Evolutionary conservation across 2,888 invertebrate genomes (phyloP), one percentile per base, ranked within the genome.

Genomic region (Scaptodrosophila latifasciaeformis): DNA sequence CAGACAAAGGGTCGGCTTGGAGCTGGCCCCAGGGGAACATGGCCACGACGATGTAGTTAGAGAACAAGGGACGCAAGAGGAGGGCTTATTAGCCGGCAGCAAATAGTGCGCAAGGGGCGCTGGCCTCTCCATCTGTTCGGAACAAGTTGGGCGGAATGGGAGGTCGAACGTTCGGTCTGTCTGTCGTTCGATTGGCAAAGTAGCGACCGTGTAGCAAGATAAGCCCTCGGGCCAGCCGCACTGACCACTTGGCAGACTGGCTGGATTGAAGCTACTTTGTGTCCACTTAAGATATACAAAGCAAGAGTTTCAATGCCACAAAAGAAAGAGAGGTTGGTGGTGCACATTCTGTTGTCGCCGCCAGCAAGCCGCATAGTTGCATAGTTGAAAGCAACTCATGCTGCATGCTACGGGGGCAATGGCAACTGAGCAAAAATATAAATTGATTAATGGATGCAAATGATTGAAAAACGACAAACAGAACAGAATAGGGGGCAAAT

Each of bases 371-470:
- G 13, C 34, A 34, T 7, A n/a, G n/a, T n/a, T n/a, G 42, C 42
- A 24, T 29, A 44, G 9, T 24, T 17, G 27, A 39, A 39, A 39
- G 39, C 15, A 6, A 10, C 12, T 39, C 7, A 39, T 39, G 17
- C 19, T 5, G 35, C 13, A 10, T 12, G 35, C 4, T 12, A 3
- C 10, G 13, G 0, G 9, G 3, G 5, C 39, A 39, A 10, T 7
- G 30, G 45, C 35, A 31, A 35, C 27, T 46, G 52, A 35, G 39
- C 43, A 37, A 35, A 45, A 70, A 72, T 71, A 67, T 74, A 80
- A 83, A 83, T 83, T 85, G 85, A 85, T 86, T 84, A 85, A 86
- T 86, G 84, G 80, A 84, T 83, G 82, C 78, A 79, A 83, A 81
- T 85, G 82, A 85, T 83, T 84, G 82, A 82, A 71, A 70, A 77